Conservation (phyloP, 1,140 invertebrate species). For the Campoletis sonorensis region DNA sequence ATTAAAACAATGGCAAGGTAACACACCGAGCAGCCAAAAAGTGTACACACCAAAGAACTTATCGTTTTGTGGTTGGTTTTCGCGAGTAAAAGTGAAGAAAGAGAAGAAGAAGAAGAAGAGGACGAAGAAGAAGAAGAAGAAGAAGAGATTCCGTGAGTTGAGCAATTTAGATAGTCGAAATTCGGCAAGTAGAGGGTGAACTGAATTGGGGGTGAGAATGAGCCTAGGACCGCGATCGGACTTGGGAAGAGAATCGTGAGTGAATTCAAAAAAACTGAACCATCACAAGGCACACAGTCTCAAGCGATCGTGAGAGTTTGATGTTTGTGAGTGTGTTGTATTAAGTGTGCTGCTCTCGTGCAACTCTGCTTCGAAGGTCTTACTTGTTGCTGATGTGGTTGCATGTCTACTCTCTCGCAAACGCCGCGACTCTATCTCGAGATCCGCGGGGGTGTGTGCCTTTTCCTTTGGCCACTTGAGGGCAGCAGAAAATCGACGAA, state of each 20-base stretch:
- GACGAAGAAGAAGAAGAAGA: too few relatives aligned
- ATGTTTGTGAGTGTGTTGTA: background rate
- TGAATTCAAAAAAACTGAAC: constrained; percentile 49
- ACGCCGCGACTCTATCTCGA: constrained; percentile 27
- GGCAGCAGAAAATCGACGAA: constrained; percentile 37
- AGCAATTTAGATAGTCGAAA: constrained; percentile 49
- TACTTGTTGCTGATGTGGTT: constrained; percentile 51
- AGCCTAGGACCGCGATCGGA: constrained; percentile 30
- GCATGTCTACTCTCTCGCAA: constrained; percentile 48
- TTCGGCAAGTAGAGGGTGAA: constrained; percentile 28
- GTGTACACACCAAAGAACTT: constrained; percentile 23
- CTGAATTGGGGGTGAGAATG: background rate
- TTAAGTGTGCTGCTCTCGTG: constrained; percentile 38
- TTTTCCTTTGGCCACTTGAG: constrained; percentile 32
- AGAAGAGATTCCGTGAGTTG: constrained; percentile 44
- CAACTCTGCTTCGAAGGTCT: constrained; percentile 43
- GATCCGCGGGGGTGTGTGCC: constrained; percentile 41
- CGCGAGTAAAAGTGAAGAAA: constrained; percentile 23
- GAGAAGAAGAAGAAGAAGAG: too few relatives aligned
- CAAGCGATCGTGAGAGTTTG: constrained; percentile 6
- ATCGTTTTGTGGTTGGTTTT: constrained; percentile 6
- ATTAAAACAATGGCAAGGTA: constrained; percentile 29
- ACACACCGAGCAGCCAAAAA: background rate
- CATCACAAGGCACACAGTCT: constrained; percentile 24
- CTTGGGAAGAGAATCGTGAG: constrained; percentile 40